Evolutionary conservation across 1,140 invertebrate species (phyloP), one percentile per base, ranked within the genome.

Genomic region (Brachionus manjavacas): DNA sequence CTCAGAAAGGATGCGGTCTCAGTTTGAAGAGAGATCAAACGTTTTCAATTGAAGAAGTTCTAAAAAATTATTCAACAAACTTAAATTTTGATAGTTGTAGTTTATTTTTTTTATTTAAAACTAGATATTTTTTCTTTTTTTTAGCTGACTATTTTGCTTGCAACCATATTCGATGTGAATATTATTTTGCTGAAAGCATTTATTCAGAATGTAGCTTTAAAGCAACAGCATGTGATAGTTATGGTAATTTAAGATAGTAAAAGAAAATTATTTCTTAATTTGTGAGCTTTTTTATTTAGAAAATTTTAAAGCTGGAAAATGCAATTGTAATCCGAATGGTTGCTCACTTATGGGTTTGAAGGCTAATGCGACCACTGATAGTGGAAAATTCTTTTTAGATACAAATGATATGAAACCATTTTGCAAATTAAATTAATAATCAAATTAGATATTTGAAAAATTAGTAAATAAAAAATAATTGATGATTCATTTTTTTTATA

Each of bases 1-100:
- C 94, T 95, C 89, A 85, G 55, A 49, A 80, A 20, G 70, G 64
- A n/a, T 85, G 85, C 41, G 31, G 70, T 0, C 43, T 74, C 43
- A 74, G 70, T 43, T 23, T 74, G 16, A 74, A 43, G 43, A 41
- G 31, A 74, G 70, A 41, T 23, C 31, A 74, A 41, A 74, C 70
- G n/a, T 39, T 11, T 23, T 74, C 70, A 12, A n/a, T 74, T 6
- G 31, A 74, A 16, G 31, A 41, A 41, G 16, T 74, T 11, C 11
- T 74, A 11, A 41, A 74, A 4, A 74, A 74, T 16, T 74, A 74
- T 74, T 39, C 70, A 43, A 74, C n/a, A 16, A 74, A 43, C 43
- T 41, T 74, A 74, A 74, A 74, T 43, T 74, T 16, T 74, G 70
- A 74, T 74, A 41, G 31, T 11, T 41, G 70, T 74, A 43, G 4